These are phyloP conservation scores for Clostera curtula DNA, from an alignment of 2,888 invertebrate species.

Conservation along the genomic window DNA sequence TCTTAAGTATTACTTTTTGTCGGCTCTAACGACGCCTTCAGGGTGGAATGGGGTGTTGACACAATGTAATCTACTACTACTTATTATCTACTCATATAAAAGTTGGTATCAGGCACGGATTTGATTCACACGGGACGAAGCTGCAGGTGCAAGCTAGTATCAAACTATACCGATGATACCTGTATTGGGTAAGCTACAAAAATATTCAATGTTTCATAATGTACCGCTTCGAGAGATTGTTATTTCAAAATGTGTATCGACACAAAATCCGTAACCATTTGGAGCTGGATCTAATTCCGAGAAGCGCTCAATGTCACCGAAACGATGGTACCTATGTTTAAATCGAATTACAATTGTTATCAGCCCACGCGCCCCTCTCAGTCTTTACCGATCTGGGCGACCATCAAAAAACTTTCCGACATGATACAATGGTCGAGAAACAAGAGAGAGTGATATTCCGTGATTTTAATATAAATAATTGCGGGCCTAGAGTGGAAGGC, in stretches of 20 bases:
- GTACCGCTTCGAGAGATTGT: constrained; percentile 33
- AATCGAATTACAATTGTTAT: constrained; percentile 52
- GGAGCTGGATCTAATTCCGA: constrained; percentile 47
- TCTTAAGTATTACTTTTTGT: no score
- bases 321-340: constrained; percentile 45
- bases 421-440: constrained; percentile 45
- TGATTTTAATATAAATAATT: constrained; percentile 57
- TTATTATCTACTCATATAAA: no score
- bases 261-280: constrained; percentile 40
- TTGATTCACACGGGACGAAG: no score
- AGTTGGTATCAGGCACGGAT: no score
- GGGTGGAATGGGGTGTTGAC: no score
- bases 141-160: no score
- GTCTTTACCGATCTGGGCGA: constrained; percentile 28
- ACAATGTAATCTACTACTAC: no score
- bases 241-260: constrained; percentile 52
- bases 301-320: constrained; percentile 58
- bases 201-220: constrained; percentile 36
- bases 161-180: constrained; percentile 19
- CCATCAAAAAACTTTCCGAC: constrained; percentile 43
- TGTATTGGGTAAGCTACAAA: constrained; percentile 24
- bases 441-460: constrained; percentile 51
- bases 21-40: no score
- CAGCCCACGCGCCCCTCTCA: constrained; percentile 44
- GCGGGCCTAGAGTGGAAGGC: constrained; percentile 46